These are phyloP conservation scores for Spodoptera picta DNA, from an alignment of 2,888 invertebrate species.

Conservation along the genomic window DNA sequence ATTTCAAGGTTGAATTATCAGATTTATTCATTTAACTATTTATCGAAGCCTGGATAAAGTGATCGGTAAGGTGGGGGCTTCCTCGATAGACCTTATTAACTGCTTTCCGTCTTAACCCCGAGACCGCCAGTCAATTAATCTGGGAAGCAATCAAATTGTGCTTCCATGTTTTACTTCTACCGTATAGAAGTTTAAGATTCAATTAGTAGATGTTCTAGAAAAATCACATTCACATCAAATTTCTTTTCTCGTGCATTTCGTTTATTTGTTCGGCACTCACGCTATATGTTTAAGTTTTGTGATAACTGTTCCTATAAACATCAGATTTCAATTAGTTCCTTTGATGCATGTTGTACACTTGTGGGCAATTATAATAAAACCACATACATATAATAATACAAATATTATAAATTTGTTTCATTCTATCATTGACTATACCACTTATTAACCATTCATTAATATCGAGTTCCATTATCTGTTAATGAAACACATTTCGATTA, in stretches of 20 bases:
- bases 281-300: no score
- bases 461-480: conserved; percentile 20
- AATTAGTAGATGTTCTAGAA: conserved; percentile 12
- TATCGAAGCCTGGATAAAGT: conserved; percentile 20
- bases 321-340: no score
- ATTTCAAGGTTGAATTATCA: neutral
- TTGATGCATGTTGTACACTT: no score
- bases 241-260: no score
- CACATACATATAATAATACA: no score
- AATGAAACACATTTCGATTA: conserved; percentile 16
- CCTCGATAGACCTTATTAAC: conserved; percentile 53
- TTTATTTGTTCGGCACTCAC: no score
- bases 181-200: conserved; percentile 10
- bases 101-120: conserved; percentile 49
- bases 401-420: neutral
- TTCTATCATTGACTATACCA: neutral
- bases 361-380: no score
- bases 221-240: no score
- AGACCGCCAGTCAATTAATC: conserved; percentile 48
- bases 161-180: conserved; percentile 19
- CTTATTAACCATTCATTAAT: conserved; percentile 14
- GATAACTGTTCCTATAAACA: no score
- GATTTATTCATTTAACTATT: neutral
- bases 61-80: conserved; percentile 16
- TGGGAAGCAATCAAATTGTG: conserved; percentile 46